These are phyloP conservation scores for Momotus momota DNA, from an alignment of 2,797 vertebrate species.

Conservation along the genomic window DNA sequence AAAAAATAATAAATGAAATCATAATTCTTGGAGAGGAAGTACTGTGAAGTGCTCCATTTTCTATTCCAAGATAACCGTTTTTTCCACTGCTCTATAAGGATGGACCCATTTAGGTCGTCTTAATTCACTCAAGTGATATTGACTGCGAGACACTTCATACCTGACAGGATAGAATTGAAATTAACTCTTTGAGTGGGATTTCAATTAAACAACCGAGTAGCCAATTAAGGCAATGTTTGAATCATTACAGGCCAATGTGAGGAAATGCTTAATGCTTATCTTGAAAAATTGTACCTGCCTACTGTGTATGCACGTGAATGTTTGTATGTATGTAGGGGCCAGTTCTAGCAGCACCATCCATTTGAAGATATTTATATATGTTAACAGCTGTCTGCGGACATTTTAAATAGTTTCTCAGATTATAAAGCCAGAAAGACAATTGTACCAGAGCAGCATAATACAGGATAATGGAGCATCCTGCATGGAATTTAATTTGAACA, in stretches of 20 bases:
- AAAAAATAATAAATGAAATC: neutral
- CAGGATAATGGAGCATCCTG: neutral
- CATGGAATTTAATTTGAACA: neutral
- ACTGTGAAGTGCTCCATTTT: neutral
- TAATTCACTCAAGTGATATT: neutral
- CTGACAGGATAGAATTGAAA: neutral
- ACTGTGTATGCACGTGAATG: fast-evolving
- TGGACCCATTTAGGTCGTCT: neutral
- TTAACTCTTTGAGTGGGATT: neutral
- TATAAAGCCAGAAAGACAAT: neutral
- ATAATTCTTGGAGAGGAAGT: neutral
- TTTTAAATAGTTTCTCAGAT: neutral
- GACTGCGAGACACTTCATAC: neutral
- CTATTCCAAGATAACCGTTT: neutral
- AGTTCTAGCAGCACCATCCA: neutral
- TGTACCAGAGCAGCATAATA: neutral
- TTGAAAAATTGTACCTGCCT: neutral
- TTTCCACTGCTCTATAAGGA: neutral
- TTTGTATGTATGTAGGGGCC: neutral
- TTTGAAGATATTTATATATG: neutral
- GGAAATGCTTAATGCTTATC: neutral
- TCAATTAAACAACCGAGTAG: neutral
- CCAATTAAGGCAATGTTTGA: neutral
- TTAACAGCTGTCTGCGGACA: fast-evolving
- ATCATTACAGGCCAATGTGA: neutral